phyloP scores from a whole-genome alignment of 64 coral and sea anemone genomes.

The Pachyseris speciosa region DNA sequence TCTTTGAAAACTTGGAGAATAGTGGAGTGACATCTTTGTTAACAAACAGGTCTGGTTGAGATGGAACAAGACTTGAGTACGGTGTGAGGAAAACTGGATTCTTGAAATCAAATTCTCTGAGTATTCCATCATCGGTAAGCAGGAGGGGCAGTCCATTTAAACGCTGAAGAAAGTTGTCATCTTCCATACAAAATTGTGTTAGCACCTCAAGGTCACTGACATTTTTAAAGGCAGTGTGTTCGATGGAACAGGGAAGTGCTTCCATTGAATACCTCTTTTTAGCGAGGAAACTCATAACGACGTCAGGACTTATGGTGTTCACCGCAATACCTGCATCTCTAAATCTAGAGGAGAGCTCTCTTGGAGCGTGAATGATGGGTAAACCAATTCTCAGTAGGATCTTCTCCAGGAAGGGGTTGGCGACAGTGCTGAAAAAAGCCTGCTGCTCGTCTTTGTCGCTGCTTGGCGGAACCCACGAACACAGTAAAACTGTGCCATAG shows the following conservation, averaged over 20 bases:
- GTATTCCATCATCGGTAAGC: slow-evolving; percentile 79
- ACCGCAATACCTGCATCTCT: slow-evolving; percentile 39
- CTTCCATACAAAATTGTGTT: slow-evolving; percentile 71
- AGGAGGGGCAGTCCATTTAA: slow-evolving; percentile 86
- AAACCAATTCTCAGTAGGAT: slow-evolving; percentile 73
- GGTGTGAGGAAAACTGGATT: slow-evolving; percentile 92
- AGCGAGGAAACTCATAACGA: slow-evolving; percentile 64
- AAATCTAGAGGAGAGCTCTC: slow-evolving; percentile 54
- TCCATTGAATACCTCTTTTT: slow-evolving; percentile 36
- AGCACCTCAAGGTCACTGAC: slow-evolving; percentile 38
- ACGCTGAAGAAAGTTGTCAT: slow-evolving; percentile 65
- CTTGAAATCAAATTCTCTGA: slow-evolving; percentile 70
- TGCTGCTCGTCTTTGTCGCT: slow-evolving; percentile 66
- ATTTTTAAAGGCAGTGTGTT: slow-evolving; percentile 58
- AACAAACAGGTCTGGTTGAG: slow-evolving; percentile 83
- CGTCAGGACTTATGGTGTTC: slow-evolving; percentile 71
- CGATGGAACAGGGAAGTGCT: slow-evolving; percentile 69
- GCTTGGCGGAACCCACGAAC: slow-evolving; percentile 75
- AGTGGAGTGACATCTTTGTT: slow-evolving; percentile 68
- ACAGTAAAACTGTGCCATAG: slow-evolving; percentile 5
- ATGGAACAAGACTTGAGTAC: slow-evolving; percentile 72
- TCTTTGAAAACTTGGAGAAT: slow-evolving; percentile 26
- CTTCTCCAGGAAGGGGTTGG: slow-evolving; percentile 42
- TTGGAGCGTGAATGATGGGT: slow-evolving; percentile 65
- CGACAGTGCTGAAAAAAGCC: slow-evolving; percentile 51